phyloP scores from a whole-genome alignment of 2,113 vertebrate genomes.

The Aspidoscelis tigris region DNA sequence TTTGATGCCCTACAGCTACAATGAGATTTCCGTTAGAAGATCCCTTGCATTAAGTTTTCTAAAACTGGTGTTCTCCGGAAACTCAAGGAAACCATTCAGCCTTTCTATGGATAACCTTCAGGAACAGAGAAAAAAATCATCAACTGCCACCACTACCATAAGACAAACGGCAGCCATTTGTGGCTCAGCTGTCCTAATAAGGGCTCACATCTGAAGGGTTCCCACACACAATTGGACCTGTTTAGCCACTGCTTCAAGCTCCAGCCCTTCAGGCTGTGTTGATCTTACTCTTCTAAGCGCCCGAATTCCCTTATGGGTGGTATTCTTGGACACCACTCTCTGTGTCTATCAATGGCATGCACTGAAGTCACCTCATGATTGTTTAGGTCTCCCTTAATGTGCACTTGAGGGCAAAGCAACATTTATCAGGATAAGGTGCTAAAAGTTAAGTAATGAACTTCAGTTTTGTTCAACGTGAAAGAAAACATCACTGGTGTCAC shows the following conservation, averaged over 20 bases:
- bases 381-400: not conserved
- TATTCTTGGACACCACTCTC: no score
- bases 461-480: slow-evolving; percentile 17
- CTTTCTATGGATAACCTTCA: not conserved
- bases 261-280: not conserved
- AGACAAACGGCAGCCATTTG: not conserved
- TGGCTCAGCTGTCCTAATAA: not conserved
- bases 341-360: not conserved
- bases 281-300: not conserved
- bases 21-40: slow-evolving; percentile 5
- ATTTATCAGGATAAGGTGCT: slow-evolving; percentile 7
- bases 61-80: not conserved
- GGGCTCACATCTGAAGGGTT: not conserved
- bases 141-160: not conserved
- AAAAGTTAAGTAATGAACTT: not conserved
- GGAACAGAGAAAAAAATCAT: slow-evolving; percentile 8
- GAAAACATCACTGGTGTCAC: slow-evolving; percentile 4
- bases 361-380: not conserved
- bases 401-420: not conserved
- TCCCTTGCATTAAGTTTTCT: not conserved
- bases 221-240: not conserved
- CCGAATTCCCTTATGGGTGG: not conserved
- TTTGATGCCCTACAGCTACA: slow-evolving; percentile 10
- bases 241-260: slow-evolving; percentile 8
- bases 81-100: slow-evolving; percentile 4